Conservation (phyloP, 2,113 vertebrate genomes). For the Emydura subglobosa region DNA sequence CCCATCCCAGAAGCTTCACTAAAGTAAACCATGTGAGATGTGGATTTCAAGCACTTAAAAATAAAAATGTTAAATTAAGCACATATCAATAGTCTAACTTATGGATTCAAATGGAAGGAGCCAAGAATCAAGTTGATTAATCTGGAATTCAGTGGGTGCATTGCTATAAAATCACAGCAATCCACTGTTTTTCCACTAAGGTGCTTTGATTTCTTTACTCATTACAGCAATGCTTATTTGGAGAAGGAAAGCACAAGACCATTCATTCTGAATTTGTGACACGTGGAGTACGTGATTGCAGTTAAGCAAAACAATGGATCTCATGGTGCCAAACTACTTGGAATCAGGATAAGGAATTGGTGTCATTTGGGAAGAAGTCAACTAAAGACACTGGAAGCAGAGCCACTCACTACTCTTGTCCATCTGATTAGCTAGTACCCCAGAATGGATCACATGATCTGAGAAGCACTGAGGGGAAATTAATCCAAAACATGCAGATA, state of each 20-base stretch:
- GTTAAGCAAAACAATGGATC: neutral
- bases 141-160: neutral
- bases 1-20: neutral
- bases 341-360: neutral
- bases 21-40: neutral
- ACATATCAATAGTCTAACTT: neutral
- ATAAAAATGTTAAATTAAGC: neutral
- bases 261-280: neutral
- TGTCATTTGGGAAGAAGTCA: neutral
- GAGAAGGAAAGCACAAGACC: rapidly evolving
- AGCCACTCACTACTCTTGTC: neutral
- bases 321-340: neutral
- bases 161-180: neutral
- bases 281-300: neutral
- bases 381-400: neutral
- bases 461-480: neutral
- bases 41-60: neutral
- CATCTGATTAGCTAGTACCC: neutral
- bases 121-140: neutral
- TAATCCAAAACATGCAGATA: neutral
- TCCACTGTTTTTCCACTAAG: neutral
- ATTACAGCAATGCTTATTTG: neutral
- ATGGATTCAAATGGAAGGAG: neutral
- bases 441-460: neutral
- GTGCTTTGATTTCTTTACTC: neutral